Evolutionary conservation across 64 coral and sea anemone species (phyloP).

Genomic region (Stichodactyla mertensii): DNA sequence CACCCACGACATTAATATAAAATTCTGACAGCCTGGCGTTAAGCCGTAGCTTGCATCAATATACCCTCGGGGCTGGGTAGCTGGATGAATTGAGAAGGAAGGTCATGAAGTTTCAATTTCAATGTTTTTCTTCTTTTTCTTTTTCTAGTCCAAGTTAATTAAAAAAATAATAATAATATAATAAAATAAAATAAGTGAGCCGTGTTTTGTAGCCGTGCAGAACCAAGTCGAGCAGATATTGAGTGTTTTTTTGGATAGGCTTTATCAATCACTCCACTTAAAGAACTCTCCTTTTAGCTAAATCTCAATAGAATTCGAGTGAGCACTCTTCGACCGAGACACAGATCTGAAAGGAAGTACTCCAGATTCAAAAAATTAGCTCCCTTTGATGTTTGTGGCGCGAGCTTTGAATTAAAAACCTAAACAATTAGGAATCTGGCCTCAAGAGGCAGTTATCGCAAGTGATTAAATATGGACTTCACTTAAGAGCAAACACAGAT

Average conservation of each 20-base stretch:
- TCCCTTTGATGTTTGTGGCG: constrained; percentile 2
- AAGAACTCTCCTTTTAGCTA: not conserved
- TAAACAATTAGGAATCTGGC: not conserved
- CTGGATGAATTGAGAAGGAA: not conserved
- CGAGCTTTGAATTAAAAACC: constrained; percentile 12
- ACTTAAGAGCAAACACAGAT: constrained; percentile 14
- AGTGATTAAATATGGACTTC: constrained; percentile 15
- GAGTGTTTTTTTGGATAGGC: not conserved
- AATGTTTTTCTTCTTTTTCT: not conserved
- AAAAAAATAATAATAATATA: no score
- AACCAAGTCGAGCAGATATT: not conserved
- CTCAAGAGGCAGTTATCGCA: not conserved
- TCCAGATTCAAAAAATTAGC: not conserved
- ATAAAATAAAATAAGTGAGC: not conserved
- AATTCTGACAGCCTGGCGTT: not conserved
- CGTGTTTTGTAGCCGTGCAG: not conserved
- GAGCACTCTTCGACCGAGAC: not conserved
- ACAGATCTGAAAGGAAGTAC: not conserved
- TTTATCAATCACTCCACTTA: not conserved
- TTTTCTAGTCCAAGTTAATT: not conserved
- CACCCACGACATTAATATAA: not conserved
- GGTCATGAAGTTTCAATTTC: not conserved
- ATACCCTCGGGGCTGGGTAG: not conserved
- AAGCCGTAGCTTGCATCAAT: not conserved
- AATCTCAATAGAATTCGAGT: constrained; percentile 3